A percentile compares a stretch with the other conserved stretches of the same genome.
Evolutionary conservation across 35 echinoderm and acorn worm genomes (phyloP).

Genomic region (Nesometra sesokonis): DNA sequence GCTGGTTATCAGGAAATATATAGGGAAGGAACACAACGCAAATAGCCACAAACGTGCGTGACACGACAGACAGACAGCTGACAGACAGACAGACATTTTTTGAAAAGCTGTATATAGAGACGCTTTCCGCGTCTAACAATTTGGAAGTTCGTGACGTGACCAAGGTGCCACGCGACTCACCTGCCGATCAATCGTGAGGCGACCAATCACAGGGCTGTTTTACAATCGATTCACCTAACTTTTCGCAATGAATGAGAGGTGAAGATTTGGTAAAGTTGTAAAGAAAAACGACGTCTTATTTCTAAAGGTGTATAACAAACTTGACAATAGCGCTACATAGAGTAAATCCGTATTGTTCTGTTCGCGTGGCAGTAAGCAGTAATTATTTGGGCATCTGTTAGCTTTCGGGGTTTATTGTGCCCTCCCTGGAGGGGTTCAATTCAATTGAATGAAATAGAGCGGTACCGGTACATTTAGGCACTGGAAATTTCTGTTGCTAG

Average conservation of each 20-base stretch:
- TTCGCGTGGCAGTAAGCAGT: neutral
- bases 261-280: neutral
- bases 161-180: neutral
- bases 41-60: too few relatives aligned
- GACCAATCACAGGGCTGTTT: neutral
- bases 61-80: too few relatives aligned
- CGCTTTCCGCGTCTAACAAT: too few relatives aligned
- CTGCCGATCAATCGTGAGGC: neutral
- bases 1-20: too few relatives aligned
- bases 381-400: neutral
- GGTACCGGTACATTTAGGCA: too few relatives aligned
- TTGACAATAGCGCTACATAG: neutral
- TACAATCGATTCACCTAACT: neutral
- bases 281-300: neutral
- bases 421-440: neutral
- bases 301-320: neutral
- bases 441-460: too few relatives aligned
- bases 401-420: neutral
- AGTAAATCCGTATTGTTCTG: neutral
- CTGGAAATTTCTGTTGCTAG: too few relatives aligned
- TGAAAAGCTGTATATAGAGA: too few relatives aligned
- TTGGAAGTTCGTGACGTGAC: neutral
- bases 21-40: too few relatives aligned
- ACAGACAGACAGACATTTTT: too few relatives aligned
- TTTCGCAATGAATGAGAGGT: neutral